A percentile compares a stretch with the other conserved stretches of the same genome.
Conservation (phyloP, 2,797 vertebrate species). For the Sebastes iracundus region DNA sequence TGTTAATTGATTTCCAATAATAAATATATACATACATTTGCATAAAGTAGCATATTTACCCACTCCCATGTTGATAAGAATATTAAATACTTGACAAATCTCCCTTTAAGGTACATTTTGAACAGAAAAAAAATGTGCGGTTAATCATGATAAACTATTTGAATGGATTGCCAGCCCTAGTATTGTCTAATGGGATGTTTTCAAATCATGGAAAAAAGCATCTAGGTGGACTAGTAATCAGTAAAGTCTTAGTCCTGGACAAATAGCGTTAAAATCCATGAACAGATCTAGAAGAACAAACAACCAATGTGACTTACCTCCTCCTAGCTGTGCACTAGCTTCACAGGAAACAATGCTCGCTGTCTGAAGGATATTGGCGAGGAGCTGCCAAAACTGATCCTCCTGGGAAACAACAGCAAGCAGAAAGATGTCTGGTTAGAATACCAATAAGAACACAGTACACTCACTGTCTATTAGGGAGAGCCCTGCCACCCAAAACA, state of each 20-base stretch:
- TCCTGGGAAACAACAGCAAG: slow-evolving; percentile 58
- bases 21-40: too few relatives aligned
- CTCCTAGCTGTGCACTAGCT: neutral
- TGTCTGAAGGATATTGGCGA: slow-evolving; percentile 67
- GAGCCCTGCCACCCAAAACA: neutral
- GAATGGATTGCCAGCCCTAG: too few relatives aligned
- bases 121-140: too few relatives aligned
- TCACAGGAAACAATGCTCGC: slow-evolving; percentile 32
- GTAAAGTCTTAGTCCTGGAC: neutral
- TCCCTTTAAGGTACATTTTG: too few relatives aligned
- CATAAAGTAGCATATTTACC: too few relatives aligned
- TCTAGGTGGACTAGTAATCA: neutral
- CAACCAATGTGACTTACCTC: slow-evolving; percentile 23
- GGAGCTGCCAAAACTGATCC: slow-evolving; percentile 74
- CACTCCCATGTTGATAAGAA: too few relatives aligned
- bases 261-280: neutral
- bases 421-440: neutral
- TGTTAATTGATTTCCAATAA: too few relatives aligned
- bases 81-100: too few relatives aligned
- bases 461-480: neutral
- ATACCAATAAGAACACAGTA: neutral
- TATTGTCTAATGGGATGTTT: neutral
- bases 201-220: neutral
- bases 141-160: too few relatives aligned
- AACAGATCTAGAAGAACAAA: neutral